phyloP scores from a whole-genome alignment of 2,888 invertebrate species.

The Cryptus armator region DNA sequence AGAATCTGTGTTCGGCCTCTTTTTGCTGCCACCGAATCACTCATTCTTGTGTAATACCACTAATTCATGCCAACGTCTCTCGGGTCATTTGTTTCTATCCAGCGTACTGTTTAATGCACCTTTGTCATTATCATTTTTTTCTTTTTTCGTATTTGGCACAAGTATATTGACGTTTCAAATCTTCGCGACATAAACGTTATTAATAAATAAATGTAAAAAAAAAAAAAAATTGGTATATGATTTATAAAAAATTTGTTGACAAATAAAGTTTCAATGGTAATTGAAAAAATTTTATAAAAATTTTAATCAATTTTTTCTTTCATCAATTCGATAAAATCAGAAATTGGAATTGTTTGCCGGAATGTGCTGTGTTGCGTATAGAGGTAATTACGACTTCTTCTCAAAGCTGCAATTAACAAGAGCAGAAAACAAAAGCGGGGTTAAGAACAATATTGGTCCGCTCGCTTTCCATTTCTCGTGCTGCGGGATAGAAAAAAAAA shows the following conservation, averaged over 20 bases:
- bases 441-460: conserved; percentile 22
- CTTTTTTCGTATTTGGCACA: neutral
- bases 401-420: conserved; percentile 32
- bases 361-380: neutral
- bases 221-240: neutral
- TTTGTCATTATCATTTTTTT: neutral
- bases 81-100: neutral
- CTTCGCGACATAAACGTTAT: too few relatives aligned
- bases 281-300: neutral
- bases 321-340: neutral
- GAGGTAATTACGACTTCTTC: neutral
- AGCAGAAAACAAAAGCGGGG: conserved; percentile 23
- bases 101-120: neutral
- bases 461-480: conserved; percentile 19
- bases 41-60: neutral
- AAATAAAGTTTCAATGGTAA: neutral
- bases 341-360: neutral
- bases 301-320: neutral
- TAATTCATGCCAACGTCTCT: neutral
- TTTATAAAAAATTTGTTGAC: neutral
- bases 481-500: neutral
- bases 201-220: too few relatives aligned
- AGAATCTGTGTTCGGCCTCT: neutral
- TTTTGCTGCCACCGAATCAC: conserved; percentile 10
- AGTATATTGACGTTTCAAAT: too few relatives aligned